Evolutionary conservation across 2,797 vertebrate genomes (phyloP).

Genomic region (Cheirogaleus major): DNA sequence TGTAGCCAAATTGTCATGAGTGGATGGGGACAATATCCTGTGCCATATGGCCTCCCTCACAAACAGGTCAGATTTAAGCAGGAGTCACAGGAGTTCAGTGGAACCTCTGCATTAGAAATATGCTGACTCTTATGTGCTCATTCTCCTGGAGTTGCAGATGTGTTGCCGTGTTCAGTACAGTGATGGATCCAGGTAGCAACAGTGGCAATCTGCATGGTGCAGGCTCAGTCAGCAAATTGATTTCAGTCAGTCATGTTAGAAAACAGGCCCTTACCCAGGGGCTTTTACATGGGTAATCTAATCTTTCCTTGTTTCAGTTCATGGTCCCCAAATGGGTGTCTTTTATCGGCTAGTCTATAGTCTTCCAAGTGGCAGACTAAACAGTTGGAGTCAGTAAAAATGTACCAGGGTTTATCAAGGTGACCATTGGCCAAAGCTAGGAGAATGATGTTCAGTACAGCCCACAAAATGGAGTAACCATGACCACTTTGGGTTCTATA

Average conservation of each 20-base stretch:
- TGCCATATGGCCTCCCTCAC: neutral
- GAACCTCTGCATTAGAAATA: neutral
- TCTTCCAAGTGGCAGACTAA: neutral
- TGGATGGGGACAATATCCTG: rapidly evolving
- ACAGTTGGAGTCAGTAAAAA: neutral
- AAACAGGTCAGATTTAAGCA: neutral
- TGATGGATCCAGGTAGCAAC: neutral
- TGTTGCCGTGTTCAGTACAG: neutral
- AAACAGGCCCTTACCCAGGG: neutral
- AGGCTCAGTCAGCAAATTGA: neutral
- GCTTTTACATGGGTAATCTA: neutral
- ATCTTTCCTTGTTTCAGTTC: neutral
- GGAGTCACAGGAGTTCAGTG: neutral
- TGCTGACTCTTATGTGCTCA: neutral
- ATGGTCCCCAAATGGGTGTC: neutral
- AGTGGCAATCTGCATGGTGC: neutral
- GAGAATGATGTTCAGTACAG: neutral
- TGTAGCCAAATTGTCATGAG: neutral
- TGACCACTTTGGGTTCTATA: neutral
- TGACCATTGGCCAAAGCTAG: neutral
- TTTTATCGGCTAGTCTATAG: neutral
- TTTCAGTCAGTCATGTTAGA: neutral
- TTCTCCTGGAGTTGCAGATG: neutral
- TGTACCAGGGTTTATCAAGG: neutral
- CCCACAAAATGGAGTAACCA: neutral